phyloP scores from a whole-genome alignment of 92 coral and sea anemone genomes.

The Paragorgia papillata region DNA sequence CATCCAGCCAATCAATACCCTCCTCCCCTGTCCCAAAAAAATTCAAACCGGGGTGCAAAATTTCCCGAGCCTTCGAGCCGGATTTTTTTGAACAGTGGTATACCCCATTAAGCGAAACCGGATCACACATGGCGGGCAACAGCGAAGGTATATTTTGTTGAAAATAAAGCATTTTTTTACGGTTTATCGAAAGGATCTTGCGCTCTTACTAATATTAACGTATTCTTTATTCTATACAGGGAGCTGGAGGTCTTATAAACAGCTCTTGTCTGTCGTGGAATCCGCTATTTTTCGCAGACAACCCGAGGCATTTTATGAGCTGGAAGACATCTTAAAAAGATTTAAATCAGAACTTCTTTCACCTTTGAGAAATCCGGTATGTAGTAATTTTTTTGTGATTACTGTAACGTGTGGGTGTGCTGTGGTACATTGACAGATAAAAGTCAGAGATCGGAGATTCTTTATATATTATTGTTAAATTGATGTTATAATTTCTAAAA shows the following conservation, averaged over 20 bases:
- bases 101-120: background rate
- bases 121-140: constrained; percentile 26
- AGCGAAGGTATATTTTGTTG: constrained; percentile 14
- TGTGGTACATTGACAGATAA: too few species aligned
- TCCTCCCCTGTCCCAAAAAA: background rate
- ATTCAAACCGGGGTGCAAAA: background rate
- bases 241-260: constrained; percentile 93
- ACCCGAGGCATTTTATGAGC: constrained; percentile 84
- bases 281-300: constrained; percentile 80
- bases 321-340: constrained; percentile 75
- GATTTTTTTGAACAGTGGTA: background rate
- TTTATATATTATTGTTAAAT: too few species aligned
- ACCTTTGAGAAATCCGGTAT: constrained; percentile 89
- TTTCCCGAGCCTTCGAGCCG: background rate
- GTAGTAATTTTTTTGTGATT: background rate
- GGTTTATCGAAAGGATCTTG: background rate
- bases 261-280: constrained; percentile 81
- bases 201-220: background rate
- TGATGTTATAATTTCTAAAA: too few species aligned
- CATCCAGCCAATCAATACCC: background rate
- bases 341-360: constrained; percentile 87
- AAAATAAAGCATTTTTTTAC: background rate
- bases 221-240: constrained; percentile 48
- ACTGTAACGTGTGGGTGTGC: too few species aligned
- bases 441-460: too few species aligned